Evolutionary conservation across 2,797 vertebrate genomes (phyloP).

Genomic region (Malacoraja senta): DNA sequence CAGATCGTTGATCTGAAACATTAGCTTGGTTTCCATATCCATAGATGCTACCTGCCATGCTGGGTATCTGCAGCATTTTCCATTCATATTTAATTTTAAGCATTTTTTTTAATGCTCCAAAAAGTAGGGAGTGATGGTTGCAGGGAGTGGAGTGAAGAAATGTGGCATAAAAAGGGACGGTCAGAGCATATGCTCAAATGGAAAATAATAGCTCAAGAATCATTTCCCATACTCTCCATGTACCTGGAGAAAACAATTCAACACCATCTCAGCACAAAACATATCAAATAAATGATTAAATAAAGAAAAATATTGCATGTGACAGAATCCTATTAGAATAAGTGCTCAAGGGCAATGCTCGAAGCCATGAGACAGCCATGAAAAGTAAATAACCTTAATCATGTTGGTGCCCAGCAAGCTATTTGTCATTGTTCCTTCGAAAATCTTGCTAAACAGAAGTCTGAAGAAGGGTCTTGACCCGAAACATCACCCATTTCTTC

Average conservation of each 20-base stretch:
- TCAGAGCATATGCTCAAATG: background rate
- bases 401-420: background rate
- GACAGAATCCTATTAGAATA: background rate
- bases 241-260: background rate
- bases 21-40: too few species aligned
- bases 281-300: background rate
- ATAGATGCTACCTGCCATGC: too few species aligned
- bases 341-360: background rate
- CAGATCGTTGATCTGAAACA: too few species aligned
- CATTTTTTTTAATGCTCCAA: background rate
- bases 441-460: background rate
- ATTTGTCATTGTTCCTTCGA: background rate
- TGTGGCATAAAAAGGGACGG: background rate
- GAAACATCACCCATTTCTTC: too few species aligned
- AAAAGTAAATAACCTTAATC: background rate
- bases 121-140: background rate
- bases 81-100: too few species aligned
- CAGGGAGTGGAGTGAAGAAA: background rate
- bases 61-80: too few species aligned
- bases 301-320: background rate
- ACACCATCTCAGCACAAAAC: background rate
- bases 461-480: too few species aligned
- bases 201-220: background rate
- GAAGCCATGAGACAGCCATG: background rate
- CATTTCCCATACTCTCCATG: background rate